Evolutionary conservation across 2,797 vertebrate species (phyloP).

Genomic region (Apodemus agrarius): DNA sequence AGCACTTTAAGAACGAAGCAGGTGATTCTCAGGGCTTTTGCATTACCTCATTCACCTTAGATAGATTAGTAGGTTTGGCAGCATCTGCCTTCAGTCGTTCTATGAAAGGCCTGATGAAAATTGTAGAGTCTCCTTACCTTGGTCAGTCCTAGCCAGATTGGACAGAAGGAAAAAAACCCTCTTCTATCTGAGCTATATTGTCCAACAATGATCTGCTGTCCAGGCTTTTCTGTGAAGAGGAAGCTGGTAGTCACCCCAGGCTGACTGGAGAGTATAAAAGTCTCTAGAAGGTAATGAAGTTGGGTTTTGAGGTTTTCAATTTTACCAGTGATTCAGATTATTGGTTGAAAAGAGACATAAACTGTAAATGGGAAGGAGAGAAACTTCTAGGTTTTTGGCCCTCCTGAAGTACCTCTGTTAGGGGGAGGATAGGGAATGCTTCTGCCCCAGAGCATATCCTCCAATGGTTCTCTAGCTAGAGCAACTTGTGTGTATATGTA

Average conservation of each 20-base stretch:
- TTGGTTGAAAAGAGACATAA: neutral
- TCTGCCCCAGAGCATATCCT: neutral
- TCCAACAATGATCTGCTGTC: neutral
- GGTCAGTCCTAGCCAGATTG: neutral
- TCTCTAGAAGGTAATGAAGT: neutral
- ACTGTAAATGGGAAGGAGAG: neutral
- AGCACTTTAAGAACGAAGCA: neutral
- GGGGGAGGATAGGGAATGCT: neutral
- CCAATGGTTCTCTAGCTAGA: neutral
- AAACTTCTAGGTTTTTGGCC: neutral
- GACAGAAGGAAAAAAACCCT: neutral
- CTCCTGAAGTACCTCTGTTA: neutral
- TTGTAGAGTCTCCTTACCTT: no score
- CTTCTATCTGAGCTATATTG: neutral
- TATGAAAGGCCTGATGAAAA: neutral
- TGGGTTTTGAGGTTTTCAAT: neutral
- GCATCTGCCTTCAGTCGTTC: neutral
- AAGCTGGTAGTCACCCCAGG: neutral
- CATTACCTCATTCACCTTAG: neutral
- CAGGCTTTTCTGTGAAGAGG: neutral
- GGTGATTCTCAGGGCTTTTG: neutral
- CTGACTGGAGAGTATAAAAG: neutral
- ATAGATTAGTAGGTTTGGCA: neutral
- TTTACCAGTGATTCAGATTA: neutral
- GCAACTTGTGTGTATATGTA: neutral